Evolutionary conservation across 2,113 vertebrate genomes (phyloP).

Genomic region (Oxyura jamaicensis): DNA sequence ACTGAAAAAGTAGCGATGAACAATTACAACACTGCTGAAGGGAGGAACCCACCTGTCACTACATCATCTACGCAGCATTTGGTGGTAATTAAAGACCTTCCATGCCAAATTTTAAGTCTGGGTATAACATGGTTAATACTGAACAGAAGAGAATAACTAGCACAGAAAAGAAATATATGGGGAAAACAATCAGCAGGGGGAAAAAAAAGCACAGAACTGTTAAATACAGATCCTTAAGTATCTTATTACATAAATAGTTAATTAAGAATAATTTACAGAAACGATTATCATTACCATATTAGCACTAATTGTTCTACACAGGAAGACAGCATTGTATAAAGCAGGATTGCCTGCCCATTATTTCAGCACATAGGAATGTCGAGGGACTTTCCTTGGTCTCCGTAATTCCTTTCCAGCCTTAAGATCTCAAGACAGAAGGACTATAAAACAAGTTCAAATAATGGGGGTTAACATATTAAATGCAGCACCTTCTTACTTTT

Average conservation of each 20-base stretch:
- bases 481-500: neutral
- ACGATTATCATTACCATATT: constrained; percentile 62
- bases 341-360: constrained; percentile 1
- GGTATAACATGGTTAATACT: constrained; percentile 16
- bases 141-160: neutral
- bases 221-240: constrained; percentile 53
- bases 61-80: constrained; percentile 9
- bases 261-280: constrained; percentile 70
- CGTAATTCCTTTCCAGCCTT: constrained; percentile 21
- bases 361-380: constrained; percentile 7
- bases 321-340: constrained; percentile 44
- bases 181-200: constrained; percentile 34
- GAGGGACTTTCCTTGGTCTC: constrained; percentile 25
- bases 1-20: neutral
- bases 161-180: constrained; percentile 8
- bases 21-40: neutral
- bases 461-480: neutral
- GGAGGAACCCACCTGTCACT: constrained; percentile 8
- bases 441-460: neutral
- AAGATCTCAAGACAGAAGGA: neutral
- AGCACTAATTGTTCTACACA: constrained; percentile 61
- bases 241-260: constrained; percentile 67
- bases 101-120: neutral
- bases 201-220: neutral
- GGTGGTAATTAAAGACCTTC: constrained; percentile 24